Evolutionary conservation across 2,113 vertebrate species (phyloP).

Genomic region (Gila orcuttii): DNA sequence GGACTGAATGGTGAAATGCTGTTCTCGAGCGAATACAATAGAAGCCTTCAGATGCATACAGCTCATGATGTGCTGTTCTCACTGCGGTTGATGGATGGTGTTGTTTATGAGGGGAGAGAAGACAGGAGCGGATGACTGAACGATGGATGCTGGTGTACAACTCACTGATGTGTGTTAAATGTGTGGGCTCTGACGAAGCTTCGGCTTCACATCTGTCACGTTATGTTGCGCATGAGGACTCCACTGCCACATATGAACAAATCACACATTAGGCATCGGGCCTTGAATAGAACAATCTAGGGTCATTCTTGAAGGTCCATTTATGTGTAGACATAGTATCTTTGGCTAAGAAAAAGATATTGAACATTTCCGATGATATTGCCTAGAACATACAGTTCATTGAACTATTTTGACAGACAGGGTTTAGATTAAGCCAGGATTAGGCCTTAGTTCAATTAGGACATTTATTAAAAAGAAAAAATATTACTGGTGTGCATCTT

Average conservation of each 20-base stretch:
- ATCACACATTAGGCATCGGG: neutral
- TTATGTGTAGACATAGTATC: neutral
- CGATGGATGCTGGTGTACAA: conserved; percentile 21
- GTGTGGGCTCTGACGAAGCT: conserved; percentile 32
- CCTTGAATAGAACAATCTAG: neutral
- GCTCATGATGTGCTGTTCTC: conserved; percentile 7
- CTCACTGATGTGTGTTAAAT: conserved; percentile 47
- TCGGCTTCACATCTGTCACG: conserved; percentile 27
- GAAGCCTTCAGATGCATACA: neutral
- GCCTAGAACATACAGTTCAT: neutral
- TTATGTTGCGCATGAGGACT: conserved; percentile 27
- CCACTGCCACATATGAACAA: neutral
- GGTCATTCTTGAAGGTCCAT: neutral
- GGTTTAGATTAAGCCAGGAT: no score
- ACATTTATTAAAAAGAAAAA: no score
- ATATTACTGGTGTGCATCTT: no score
- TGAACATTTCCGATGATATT: neutral
- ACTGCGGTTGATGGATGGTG: neutral
- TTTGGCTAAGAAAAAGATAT: neutral
- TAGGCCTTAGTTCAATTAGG: no score
- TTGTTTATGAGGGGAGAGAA: conserved; percentile 32
- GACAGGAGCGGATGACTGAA: conserved; percentile 14
- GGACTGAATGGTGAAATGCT: conserved; percentile 42
- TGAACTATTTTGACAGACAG: neutral
- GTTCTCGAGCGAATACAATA: conserved; percentile 15